These are phyloP conservation scores for Dasyprocta punctata DNA, from an alignment of 2,113 vertebrate species.

Conservation along the genomic window DNA sequence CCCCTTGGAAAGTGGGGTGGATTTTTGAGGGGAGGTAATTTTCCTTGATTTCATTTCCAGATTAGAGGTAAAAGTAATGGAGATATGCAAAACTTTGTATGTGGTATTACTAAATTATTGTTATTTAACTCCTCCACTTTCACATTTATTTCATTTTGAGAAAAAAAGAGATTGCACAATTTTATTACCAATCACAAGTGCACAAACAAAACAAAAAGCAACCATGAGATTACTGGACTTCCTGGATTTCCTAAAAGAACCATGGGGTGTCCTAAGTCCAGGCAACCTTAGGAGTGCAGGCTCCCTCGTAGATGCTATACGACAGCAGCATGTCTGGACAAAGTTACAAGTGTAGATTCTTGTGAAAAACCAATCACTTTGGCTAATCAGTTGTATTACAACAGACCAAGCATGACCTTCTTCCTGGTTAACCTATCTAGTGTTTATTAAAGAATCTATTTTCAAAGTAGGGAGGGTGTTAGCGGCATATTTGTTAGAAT, in stretches of 20 bases:
- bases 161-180: not conserved
- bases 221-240: not conserved
- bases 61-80: not conserved
- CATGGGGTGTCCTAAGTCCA: not conserved
- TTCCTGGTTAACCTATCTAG: slow-evolving; percentile 36
- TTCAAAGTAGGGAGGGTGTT: not conserved
- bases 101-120: not conserved
- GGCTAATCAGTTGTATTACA: slow-evolving; percentile 23
- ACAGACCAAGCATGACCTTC: slow-evolving; percentile 45
- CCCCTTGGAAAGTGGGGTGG: not conserved
- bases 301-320: not conserved
- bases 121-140: not conserved
- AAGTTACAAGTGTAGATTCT: not conserved
- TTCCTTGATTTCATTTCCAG: slow-evolving; percentile 35
- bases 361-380: slow-evolving; percentile 36
- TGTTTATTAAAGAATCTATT: slow-evolving; percentile 58
- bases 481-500: not conserved
- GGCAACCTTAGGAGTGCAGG: not conserved
- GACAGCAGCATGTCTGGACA: not conserved
- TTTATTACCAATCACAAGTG: not conserved
- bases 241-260: not conserved
- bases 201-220: not conserved
- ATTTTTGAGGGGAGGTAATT: not conserved
- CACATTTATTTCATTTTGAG: not conserved
- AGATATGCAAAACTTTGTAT: not conserved